A percentile compares a stretch with the other conserved stretches of the same genome.
Conservation (phyloP, 2,113 vertebrate genomes). For the Amblyornis subalaris region DNA sequence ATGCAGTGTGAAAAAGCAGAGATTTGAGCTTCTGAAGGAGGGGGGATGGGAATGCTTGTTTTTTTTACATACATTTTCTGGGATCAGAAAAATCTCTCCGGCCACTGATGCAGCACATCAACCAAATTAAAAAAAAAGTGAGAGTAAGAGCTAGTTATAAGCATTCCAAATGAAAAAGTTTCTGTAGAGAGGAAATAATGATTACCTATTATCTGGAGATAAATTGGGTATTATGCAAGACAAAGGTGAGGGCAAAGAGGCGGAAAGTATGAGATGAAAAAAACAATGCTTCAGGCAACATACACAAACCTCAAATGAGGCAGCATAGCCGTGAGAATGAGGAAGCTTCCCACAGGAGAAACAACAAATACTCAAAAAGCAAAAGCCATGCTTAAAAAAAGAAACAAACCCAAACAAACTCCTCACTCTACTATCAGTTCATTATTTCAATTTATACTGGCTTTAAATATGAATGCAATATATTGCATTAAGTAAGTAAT, state of each 20-base stretch:
- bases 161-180: background rate
- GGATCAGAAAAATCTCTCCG: background rate
- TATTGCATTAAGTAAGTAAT: background rate
- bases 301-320: background rate
- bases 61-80: background rate
- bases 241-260: background rate
- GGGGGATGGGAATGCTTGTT: rapidly evolving
- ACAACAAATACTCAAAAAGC: background rate
- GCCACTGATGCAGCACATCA: background rate
- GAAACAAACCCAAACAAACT: background rate
- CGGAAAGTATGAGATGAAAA: background rate
- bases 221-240: background rate
- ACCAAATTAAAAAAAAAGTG: background rate
- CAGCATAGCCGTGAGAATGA: background rate
- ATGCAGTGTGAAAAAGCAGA: background rate
- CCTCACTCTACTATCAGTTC: background rate
- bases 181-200: background rate
- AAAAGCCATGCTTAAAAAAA: background rate
- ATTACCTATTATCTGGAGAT: background rate
- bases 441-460: background rate
- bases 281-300: background rate
- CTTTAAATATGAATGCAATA: background rate
- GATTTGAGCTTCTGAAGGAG: background rate
- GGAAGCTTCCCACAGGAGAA: background rate
- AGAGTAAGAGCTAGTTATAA: background rate